Percentiles rank a stretch among this genome's conserved stretches.
phyloP scores from a whole-genome alignment of 2,797 vertebrate species.

The Sarcoramphus papa region DNA sequence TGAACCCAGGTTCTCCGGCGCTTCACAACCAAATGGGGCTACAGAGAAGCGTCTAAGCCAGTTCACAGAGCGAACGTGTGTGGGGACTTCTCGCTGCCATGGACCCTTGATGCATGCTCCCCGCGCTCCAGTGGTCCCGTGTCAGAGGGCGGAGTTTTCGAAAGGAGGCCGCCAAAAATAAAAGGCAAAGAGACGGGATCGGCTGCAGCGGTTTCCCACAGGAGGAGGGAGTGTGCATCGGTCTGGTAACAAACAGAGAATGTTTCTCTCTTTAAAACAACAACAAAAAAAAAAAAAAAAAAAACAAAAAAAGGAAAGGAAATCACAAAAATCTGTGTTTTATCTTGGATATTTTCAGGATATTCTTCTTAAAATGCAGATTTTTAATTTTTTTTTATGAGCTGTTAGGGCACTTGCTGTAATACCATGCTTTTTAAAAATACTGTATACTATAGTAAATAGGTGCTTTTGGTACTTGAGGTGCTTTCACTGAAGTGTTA shows the following conservation, averaged over 20 bases:
- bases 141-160: slow-evolving; percentile 84
- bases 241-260: slow-evolving; percentile 86
- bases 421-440: slow-evolving; percentile 42
- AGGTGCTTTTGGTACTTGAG: slow-evolving; percentile 32
- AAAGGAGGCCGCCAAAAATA: slow-evolving; percentile 86
- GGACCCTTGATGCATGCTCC: slow-evolving; percentile 88
- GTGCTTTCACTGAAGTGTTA: slow-evolving; percentile 54
- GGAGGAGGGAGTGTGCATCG: slow-evolving; percentile 87
- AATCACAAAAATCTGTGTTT: slow-evolving; percentile 80
- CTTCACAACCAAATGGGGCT: slow-evolving; percentile 81
- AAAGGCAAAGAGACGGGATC: slow-evolving; percentile 86
- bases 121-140: slow-evolving; percentile 85
- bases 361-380: slow-evolving; percentile 83
- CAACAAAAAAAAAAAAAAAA: slow-evolving; percentile 36
- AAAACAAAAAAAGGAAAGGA: slow-evolving; percentile 41
- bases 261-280: slow-evolving; percentile 75
- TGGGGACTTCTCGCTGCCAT: slow-evolving; percentile 85
- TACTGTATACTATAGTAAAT: slow-evolving; percentile 39
- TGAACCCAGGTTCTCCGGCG: slow-evolving; percentile 81
- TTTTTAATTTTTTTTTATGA: slow-evolving; percentile 69
- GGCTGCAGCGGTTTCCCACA: slow-evolving; percentile 84
- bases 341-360: slow-evolving; percentile 79
- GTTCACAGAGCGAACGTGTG: slow-evolving; percentile 83
- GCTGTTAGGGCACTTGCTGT: slow-evolving; percentile 64
- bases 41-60: slow-evolving; percentile 84